These are phyloP conservation scores for Unio pictorum DNA, from an alignment of 2,888 invertebrate genomes.

Conservation along the genomic window DNA sequence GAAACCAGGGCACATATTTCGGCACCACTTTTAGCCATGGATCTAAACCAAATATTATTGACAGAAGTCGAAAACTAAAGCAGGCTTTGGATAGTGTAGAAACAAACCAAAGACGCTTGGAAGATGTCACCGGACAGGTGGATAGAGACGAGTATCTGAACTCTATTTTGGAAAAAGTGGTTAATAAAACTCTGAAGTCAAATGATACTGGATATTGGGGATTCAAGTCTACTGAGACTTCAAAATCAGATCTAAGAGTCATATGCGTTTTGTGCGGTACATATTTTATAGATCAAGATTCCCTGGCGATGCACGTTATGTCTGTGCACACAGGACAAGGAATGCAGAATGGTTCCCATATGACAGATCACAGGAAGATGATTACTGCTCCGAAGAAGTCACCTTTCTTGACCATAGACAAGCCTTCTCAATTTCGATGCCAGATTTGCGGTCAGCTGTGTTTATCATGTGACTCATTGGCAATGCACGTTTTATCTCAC, in stretches of 20 bases:
- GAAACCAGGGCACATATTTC: too few relatives aligned
- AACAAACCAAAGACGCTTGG: constrained; percentile 17
- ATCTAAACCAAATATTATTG: too few relatives aligned
- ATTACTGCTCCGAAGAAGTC: too few relatives aligned
- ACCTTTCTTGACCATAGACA: too few relatives aligned
- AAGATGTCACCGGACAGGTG: constrained; percentile 38
- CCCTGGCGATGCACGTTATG: constrained; percentile 69
- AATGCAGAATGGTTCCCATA: background rate
- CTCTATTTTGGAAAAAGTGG: constrained; percentile 32
- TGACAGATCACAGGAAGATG: background rate
- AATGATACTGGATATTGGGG: background rate
- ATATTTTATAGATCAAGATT: constrained; percentile 59
- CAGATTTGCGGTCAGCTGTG: constrained; percentile 58
- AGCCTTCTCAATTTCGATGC: constrained; percentile 30
- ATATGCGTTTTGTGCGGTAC: constrained; percentile 54
- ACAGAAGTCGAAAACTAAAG: background rate
- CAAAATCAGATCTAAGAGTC: constrained; percentile 13
- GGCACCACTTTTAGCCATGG: background rate
- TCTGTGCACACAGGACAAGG: constrained; percentile 31
- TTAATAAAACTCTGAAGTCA: constrained; percentile 6
- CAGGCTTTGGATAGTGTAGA: background rate
- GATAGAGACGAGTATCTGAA: constrained; percentile 47
- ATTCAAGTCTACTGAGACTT: background rate
- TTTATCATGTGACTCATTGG: constrained; percentile 58
- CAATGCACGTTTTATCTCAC: constrained; percentile 67